Evolutionary conservation across 2,797 vertebrate genomes (phyloP), one percentile per base, ranked within the genome.

Genomic region (Atherinosoma microstoma): DNA sequence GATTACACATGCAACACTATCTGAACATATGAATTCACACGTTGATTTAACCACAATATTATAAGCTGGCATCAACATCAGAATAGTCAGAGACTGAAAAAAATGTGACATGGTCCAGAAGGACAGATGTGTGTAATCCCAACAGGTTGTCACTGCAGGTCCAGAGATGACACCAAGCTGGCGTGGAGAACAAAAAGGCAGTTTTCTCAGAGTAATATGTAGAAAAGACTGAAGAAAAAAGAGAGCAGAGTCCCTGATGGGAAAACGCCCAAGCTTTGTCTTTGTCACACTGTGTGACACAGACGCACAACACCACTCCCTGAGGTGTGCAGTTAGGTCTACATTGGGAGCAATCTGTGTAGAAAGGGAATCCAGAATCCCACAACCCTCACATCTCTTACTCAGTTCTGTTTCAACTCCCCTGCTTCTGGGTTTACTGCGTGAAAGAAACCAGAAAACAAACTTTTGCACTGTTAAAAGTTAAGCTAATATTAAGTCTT

Each of bases 221-320:
- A 81, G 79, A 83, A 82, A 80, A 89, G 87, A 84, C 84, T 15
- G 35, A 60, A 60, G 63, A 73, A 91, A 90, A 91, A 83, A 84
- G 75, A 88, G 85, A 88, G 80, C 78, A 80, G 77, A 81, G 84
- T 73, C 76, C 88, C 85, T 88, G 88, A 83, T 87, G 91, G 83
- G 86, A 88, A 82, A 79, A 87, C 56, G 86, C 80, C 90, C 83
- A 70, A 91, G 88, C 88, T 88, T 88, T 91, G 89, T 92, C 89
- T 93, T 89, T 92, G 89, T 90, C 89, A 90, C 78, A 83, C 82
- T 81, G 85, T 82, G 89, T 89, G 86, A 91, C 88, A 90, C 80
- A 80, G 72, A 88, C 82, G 82, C 84, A 78, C 86, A 83, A 73
- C 89, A 77, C 68, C 67, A 54, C 87, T 88, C 87, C 86, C 87